These are phyloP conservation scores for Uromys caudimaculatus DNA, from an alignment of 2,797 vertebrate genomes.

Conservation along the genomic window DNA sequence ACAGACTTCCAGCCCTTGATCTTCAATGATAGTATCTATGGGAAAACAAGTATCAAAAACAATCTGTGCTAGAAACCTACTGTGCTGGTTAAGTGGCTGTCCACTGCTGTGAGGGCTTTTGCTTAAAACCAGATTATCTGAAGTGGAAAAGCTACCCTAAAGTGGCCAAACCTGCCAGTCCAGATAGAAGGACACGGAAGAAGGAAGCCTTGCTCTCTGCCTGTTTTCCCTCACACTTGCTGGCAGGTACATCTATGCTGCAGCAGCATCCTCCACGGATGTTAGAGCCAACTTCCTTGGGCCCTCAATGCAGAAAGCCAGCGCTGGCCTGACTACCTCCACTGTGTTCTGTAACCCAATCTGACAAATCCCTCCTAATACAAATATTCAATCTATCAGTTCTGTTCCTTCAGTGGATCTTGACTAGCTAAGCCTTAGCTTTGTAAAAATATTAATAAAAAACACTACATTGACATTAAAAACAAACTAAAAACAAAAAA, in stretches of 20 bases:
- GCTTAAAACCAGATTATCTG: background rate
- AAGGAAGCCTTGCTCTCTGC: background rate
- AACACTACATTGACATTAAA: conserved; percentile 18
- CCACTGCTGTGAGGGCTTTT: background rate
- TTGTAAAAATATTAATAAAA: conserved; percentile 26
- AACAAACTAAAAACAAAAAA: background rate
- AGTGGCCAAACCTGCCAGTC: background rate
- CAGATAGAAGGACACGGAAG: background rate
- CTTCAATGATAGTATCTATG: background rate
- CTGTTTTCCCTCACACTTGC: background rate
- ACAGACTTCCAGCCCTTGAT: conserved; percentile 1
- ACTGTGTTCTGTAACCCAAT: background rate
- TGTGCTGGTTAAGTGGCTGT: background rate
- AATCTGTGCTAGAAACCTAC: background rate
- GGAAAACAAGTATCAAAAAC: conserved; percentile 48
- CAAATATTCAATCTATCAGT: background rate
- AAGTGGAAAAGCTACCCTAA: background rate
- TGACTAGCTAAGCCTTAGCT: background rate
- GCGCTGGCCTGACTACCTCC: no score
- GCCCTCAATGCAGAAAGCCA: background rate
- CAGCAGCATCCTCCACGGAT: background rate
- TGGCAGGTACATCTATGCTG: background rate
- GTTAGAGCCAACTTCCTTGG: background rate
- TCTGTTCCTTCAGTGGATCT: background rate
- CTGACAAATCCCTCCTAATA: background rate